Conservation (phyloP, 2,888 invertebrate genomes). For the Fragum whitleyi region DNA sequence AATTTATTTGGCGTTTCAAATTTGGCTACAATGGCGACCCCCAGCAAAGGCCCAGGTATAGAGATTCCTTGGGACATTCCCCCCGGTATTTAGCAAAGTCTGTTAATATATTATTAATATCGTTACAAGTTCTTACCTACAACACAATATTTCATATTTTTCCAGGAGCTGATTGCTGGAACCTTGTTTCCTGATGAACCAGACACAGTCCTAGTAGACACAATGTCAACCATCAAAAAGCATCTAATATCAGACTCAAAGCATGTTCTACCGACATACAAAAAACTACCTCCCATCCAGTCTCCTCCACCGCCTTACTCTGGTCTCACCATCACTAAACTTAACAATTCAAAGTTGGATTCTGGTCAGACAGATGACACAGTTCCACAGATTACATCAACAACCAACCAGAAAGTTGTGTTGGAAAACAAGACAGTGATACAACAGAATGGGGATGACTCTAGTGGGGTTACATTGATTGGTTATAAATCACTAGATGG, state of each 20-base stretch:
- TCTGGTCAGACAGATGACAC: not conserved
- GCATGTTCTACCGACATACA: constrained; percentile 34
- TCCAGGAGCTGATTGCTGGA: too few relatives aligned
- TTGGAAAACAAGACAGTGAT: not conserved
- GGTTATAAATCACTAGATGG: constrained; percentile 36
- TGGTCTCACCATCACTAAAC: constrained; percentile 8
- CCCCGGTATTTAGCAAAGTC: too few relatives aligned
- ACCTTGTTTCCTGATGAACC: constrained; percentile 7
- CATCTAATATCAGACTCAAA: constrained; percentile 27
- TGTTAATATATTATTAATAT: too few relatives aligned
- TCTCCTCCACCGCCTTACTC: constrained; percentile 15
- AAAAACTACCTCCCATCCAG: constrained; percentile 44
- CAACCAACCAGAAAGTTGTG: constrained; percentile 3
- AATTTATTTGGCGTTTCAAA: too few relatives aligned
- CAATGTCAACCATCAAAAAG: constrained; percentile 39
- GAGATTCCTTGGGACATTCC: too few relatives aligned
- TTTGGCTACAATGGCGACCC: too few relatives aligned
- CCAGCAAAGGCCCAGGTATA: too few relatives aligned
- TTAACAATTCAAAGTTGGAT: not conserved
- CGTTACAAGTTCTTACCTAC: too few relatives aligned
- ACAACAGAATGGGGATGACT: not conserved
- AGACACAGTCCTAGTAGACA: not conserved
- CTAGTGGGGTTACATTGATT: constrained; percentile 35
- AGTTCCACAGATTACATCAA: not conserved
- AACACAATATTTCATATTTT: too few relatives aligned